A percentile compares a stretch with the other conserved stretches of the same genome.
Conservation (phyloP, 2,888 invertebrate genomes). For the Boloria euphrosyne region DNA sequence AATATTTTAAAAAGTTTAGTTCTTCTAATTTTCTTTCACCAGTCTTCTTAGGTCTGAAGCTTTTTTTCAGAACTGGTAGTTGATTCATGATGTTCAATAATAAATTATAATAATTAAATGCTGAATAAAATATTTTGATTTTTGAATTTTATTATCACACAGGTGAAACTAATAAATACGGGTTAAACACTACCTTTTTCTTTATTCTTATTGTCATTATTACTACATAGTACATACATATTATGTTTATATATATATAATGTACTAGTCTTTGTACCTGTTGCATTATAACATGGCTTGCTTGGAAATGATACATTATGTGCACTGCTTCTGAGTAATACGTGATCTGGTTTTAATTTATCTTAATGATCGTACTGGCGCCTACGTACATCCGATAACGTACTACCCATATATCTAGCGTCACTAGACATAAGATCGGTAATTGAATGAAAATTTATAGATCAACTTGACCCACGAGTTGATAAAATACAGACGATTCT, state of each 20-base stretch:
- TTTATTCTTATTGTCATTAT: no score
- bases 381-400: slow-evolving; percentile 37
- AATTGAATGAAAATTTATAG: slow-evolving; percentile 11
- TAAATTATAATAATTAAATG: no score
- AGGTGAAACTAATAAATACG: no score
- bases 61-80: no score
- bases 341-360: slow-evolving; percentile 62
- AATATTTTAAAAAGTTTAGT: no score
- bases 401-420: slow-evolving; percentile 13
- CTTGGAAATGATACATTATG: slow-evolving; percentile 25
- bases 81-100: no score
- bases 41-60: no score
- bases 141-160: no score
- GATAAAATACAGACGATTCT: slow-evolving; percentile 21
- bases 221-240: neutral
- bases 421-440: slow-evolving; percentile 1
- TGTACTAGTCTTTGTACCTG: neutral
- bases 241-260: neutral
- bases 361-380: slow-evolving; percentile 55
- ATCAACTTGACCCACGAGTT: slow-evolving; percentile 12
- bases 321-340: slow-evolving; percentile 30
- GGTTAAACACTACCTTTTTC: no score
- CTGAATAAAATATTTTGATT: no score
- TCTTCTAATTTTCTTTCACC: no score
- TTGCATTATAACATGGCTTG: slow-evolving; percentile 10